Base-by-base conservation (phyloP, 2,113 vertebrate genomes). In the Planiliza haematocheilus region DNA sequence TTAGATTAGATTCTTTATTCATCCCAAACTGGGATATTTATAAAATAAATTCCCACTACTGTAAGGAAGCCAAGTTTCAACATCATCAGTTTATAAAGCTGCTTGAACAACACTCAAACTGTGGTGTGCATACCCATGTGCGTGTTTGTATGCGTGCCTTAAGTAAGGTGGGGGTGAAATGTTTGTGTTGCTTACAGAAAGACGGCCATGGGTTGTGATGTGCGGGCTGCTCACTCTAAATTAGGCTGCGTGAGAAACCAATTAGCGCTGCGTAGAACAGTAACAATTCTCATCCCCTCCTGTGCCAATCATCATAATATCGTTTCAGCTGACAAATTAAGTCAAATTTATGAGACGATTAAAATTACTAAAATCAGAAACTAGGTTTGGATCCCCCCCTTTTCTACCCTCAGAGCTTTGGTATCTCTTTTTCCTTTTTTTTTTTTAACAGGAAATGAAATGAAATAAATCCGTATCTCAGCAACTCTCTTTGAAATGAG, bases 251-350 rank as follows among this genome's bases (percentile, higher is more conserved):
- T 84, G 62, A 86, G 81, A 56, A 77, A 67, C 83, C 81, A 90
- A 91, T 92, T 90, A 92, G 85, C 48, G 71, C 16, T 14, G 79
- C 30, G 3, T 43, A 43, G 18, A 72, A 61, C 84, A 67, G 68
- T 84, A 83, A 60, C 79, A 83, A 81, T 82, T 49, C 68, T 81
- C 73, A 62, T 83, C 81, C 56, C 76, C 87, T 71, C 52, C 85
- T 77, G 88, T 92, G 91, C 88, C 93, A 92, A 91, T 94, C 92
- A 92, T 87, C 84, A 84, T 92, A 84, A 92, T 58, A 65, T 43
- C 62, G 88, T 93, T 89, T 80, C 77, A 66, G 64, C 65, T 81
- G 74, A 89, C 84, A 89, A 86, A 91, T 91, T 79, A 92, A 87
- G 86, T 55, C 77, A 77, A 85, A 92, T 90, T 91, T 84, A 80